A percentile compares a stretch with the other conserved stretches of the same genome.
Conservation (phyloP, 2,113 vertebrate genomes). For the Heliornis fulica region DNA sequence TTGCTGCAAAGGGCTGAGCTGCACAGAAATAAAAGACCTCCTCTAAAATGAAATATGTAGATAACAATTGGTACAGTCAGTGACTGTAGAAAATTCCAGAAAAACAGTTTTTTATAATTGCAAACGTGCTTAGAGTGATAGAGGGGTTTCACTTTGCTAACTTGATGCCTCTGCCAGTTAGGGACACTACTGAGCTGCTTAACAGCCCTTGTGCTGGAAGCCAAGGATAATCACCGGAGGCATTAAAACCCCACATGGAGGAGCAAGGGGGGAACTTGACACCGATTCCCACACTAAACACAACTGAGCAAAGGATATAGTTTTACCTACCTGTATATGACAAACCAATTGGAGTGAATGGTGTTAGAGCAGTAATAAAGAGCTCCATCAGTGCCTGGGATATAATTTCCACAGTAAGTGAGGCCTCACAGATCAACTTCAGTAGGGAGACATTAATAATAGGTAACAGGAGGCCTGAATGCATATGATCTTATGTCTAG, state of each 20-base stretch:
- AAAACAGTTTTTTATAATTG: neutral
- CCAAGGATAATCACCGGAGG: neutral
- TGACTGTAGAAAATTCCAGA: neutral
- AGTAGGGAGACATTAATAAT: neutral
- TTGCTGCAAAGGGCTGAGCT: neutral
- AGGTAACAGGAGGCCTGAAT: neutral
- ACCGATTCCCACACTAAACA: neutral
- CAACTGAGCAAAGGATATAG: neutral
- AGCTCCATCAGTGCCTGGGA: neutral
- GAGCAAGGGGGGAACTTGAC: rapidly evolving
- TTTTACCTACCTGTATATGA: neutral
- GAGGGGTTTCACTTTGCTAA: neutral
- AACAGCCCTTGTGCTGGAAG: neutral
- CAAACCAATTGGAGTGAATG: neutral
- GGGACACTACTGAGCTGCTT: neutral
- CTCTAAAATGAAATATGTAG: conserved; percentile 17
- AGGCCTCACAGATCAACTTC: neutral
- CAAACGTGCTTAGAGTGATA: neutral
- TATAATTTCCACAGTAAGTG: neutral
- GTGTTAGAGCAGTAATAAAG: neutral
- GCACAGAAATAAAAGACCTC: conserved; percentile 27
- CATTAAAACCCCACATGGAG: rapidly evolving
- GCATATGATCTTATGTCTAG: neutral
- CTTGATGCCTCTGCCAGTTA: conserved; percentile 5
- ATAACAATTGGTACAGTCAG: neutral